Evolutionary conservation across 2,113 vertebrate genomes (phyloP).

Genomic region (Corythoichthys intestinalis): DNA sequence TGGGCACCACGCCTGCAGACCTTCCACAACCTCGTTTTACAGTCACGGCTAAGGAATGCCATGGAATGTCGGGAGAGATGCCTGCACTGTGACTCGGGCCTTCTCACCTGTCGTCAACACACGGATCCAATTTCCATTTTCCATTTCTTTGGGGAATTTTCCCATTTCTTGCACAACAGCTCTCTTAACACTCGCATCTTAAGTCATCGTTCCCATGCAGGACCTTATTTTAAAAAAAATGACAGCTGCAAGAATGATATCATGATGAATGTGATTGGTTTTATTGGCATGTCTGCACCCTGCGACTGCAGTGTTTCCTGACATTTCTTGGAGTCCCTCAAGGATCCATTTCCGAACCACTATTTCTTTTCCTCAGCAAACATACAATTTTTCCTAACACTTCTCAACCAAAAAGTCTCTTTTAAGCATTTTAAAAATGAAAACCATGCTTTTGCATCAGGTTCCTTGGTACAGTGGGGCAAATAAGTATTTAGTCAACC

Average conservation of each 20-base stretch:
- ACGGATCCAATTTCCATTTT: not conserved
- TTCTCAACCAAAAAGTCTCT: too few species aligned
- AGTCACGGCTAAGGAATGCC: not conserved
- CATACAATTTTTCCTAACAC: too few species aligned
- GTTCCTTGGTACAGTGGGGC: too few species aligned
- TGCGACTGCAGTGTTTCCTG: not conserved
- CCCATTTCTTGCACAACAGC: not conserved
- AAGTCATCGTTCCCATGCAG: too few species aligned
- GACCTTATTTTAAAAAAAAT: too few species aligned
- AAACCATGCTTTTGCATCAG: too few species aligned
- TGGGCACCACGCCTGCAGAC: not conserved
- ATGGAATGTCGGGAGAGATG: not conserved
- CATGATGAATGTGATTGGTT: too few species aligned
- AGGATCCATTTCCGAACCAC: not conserved
- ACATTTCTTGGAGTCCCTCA: not conserved
- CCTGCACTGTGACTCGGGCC: not conserved
- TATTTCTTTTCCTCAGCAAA: not conserved
- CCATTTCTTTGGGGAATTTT: not conserved
- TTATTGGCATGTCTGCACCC: too few species aligned
- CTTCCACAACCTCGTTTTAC: not conserved
- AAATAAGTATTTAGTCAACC: too few species aligned
- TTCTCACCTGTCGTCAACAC: not conserved
- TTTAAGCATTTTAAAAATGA: too few species aligned
- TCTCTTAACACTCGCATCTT: too few species aligned
- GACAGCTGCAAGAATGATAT: too few species aligned